phyloP scores from a whole-genome alignment of 2,888 invertebrate genomes.

The Tipula unca region DNA sequence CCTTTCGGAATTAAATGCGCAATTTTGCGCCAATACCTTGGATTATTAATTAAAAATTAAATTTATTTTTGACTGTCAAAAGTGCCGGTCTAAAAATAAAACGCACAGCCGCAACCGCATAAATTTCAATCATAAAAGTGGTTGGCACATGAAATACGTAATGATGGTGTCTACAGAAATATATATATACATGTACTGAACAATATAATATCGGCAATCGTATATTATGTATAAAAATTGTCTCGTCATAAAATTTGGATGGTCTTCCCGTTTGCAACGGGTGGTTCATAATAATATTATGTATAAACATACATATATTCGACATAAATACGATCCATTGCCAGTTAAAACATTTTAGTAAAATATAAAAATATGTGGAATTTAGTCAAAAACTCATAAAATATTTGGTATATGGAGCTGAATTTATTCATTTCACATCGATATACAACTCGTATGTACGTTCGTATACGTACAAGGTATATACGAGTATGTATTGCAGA shows the following conservation, averaged over 20 bases:
- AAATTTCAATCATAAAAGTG: not conserved
- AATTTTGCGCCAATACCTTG: not conserved
- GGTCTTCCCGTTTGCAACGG: not conserved
- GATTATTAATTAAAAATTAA: not conserved
- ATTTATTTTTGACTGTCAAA: not conserved
- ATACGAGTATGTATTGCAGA: not conserved
- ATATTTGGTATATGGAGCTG: not conserved
- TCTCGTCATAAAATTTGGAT: not conserved
- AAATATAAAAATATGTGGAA: not conserved
- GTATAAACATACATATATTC: not conserved
- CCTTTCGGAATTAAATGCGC: not conserved
- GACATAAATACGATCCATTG: not conserved
- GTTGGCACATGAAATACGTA: too few species aligned
- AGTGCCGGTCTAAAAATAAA: not conserved
- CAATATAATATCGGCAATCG: too few species aligned
- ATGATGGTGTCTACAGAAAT: too few species aligned
- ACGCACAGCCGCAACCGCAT: not conserved
- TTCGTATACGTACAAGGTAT: not conserved
- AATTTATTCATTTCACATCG: not conserved
- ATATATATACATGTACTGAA: too few species aligned
- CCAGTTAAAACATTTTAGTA: not conserved
- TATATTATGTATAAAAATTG: not conserved
- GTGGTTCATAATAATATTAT: not conserved
- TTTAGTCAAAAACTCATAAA: not conserved
- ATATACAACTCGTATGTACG: not conserved